A percentile compares a stretch with the other conserved stretches of the same genome.
Conservation (phyloP, 2,888 invertebrate species). For the Lordiphosa andalusiaca region DNA sequence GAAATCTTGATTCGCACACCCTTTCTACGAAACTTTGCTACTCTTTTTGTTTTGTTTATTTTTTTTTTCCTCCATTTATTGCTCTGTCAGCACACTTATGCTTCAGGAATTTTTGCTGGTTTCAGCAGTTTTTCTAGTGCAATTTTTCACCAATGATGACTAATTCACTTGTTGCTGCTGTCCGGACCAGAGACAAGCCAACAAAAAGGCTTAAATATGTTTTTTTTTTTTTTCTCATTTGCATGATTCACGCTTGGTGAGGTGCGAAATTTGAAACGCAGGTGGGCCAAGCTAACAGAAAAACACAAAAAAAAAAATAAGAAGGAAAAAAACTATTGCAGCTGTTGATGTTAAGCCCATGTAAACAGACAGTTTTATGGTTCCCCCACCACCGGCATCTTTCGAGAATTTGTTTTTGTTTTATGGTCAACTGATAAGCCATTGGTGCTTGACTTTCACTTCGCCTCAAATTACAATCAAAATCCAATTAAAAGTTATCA, state of each 20-base stretch:
- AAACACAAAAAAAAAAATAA: neutral
- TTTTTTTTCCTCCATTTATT: constrained; percentile 8
- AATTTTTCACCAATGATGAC: constrained; percentile 67
- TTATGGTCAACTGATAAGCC: constrained; percentile 40
- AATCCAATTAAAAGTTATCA: constrained; percentile 67
- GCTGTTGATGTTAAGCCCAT: constrained; percentile 22
- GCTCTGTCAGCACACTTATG: constrained; percentile 54
- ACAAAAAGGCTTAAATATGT: constrained; percentile 6
- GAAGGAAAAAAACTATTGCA: constrained; percentile 17
- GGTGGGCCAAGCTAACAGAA: constrained; percentile 28
- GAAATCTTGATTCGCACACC: too few species aligned
- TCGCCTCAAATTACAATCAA: constrained; percentile 56
- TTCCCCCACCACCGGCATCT: neutral
- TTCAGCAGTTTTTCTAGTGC: constrained; percentile 48
- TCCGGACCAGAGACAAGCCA: constrained; percentile 14
- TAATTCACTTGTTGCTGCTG: constrained; percentile 46
- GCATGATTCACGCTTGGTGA: constrained; percentile 59
- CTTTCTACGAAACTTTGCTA: too few species aligned
- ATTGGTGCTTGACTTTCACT: constrained; percentile 29
- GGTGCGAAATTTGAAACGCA: constrained; percentile 51
- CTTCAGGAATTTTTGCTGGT: constrained; percentile 56
- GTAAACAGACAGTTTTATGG: constrained; percentile 23
- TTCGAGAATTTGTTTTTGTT: constrained; percentile 4
- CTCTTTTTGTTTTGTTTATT: neutral
- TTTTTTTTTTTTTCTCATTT: constrained; percentile 29